Evolutionary conservation across 2,888 invertebrate species (phyloP), one percentile per base, ranked within the genome.

Genomic region (Cantharis rustica): DNA sequence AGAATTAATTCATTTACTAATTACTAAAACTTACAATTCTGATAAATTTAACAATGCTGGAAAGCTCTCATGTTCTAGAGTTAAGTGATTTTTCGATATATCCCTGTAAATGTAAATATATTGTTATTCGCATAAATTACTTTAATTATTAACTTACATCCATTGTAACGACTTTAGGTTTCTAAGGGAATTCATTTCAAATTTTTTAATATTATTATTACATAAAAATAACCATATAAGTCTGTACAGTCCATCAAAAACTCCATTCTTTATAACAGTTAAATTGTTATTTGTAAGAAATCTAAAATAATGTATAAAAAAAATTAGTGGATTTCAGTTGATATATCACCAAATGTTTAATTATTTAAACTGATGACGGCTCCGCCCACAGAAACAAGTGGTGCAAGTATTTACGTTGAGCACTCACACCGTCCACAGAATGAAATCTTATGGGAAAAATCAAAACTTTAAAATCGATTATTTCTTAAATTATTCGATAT

Each of bases 41-140:
- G 80, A 84, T 11, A 92, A 83, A 23, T 84, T 85, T 10, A 88
- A 88, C 79, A 91, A 84, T 78, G 84, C 82, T 10, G 91, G 90
- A 81, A 92, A 89, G 62, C 81, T 84, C 68, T 89, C 86, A 27
- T 87, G 86, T 61, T 86, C 84, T 71, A 90, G 84, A 3, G 88
- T 89, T 61, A 92, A 83, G 11, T 84, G 84, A 86, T 92, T 92
- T 47, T 88, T 83, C 13, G 88, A 89, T 69, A 92, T 83, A 80
- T 89, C 86, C 10, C 79, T 79, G 72, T 10, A 78, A 23, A 16
- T 13, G 11, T 11, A 61, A 20, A 17, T 16, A 15, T 16, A 69
- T 15, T 11, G 2, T 31, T 47, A 61, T 31, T 16, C 10, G 31
- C 2, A 10, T 15, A 1, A 13, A 31, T 16, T 68, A 7, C 13